Evolutionary conservation across 2,797 vertebrate genomes (phyloP).

Genomic region (Phaenicophaeus curvirostris): DNA sequence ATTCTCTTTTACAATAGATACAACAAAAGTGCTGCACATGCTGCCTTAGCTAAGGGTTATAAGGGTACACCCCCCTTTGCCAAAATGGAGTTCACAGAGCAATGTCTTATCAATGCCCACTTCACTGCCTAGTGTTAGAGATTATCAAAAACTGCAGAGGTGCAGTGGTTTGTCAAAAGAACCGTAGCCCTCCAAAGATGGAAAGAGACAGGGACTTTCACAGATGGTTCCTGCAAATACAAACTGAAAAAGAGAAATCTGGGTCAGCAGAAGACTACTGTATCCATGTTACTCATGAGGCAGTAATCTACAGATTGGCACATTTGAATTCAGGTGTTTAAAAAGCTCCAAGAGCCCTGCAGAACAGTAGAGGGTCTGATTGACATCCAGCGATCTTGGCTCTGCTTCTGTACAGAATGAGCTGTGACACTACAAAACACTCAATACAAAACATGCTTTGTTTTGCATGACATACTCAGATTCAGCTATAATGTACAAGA

Average conservation of each 20-base stretch:
- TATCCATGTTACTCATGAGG: background rate
- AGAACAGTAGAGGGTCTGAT: background rate
- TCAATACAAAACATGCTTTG: background rate
- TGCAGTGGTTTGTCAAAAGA: background rate
- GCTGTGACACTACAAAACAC: background rate
- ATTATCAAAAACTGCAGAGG: background rate
- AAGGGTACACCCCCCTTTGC: background rate
- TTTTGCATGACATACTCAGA: background rate
- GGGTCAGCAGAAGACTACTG: background rate
- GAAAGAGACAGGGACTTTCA: background rate
- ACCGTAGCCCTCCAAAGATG: background rate
- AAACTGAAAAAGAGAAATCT: background rate
- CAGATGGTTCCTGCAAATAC: background rate
- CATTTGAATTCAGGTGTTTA: background rate
- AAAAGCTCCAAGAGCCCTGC: background rate
- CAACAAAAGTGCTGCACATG: background rate
- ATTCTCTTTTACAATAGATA: background rate
- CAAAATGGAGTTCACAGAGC: background rate
- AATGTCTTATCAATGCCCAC: background rate
- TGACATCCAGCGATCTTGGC: background rate
- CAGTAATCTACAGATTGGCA: background rate
- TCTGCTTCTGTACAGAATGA: background rate
- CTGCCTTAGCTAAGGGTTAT: constrained; percentile 4
- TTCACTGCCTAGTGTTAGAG: background rate
- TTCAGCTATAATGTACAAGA: background rate